A percentile compares a stretch with the other conserved stretches of the same genome.
phyloP scores from a whole-genome alignment of 2,113 vertebrate species.

The Aptenodytes forsteri region DNA sequence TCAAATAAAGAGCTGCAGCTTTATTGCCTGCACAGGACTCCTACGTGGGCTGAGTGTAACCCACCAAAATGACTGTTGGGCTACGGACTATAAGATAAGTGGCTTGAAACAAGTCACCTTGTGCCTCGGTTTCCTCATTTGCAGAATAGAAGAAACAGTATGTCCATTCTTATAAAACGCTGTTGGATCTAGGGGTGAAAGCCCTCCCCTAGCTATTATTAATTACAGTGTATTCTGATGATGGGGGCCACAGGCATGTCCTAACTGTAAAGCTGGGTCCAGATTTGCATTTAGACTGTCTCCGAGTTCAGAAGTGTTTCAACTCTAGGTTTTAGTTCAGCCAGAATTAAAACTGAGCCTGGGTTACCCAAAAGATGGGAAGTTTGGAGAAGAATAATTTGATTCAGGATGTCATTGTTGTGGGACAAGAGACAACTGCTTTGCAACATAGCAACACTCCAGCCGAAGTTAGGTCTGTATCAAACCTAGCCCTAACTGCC shows the following conservation, averaged over 20 bases:
- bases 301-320: background rate
- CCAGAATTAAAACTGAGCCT: background rate
- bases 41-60: background rate
- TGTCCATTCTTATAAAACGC: background rate
- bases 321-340: background rate
- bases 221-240: background rate
- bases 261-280: background rate
- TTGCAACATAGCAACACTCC: background rate
- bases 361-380: background rate
- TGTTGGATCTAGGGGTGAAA: background rate
- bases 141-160: background rate
- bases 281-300: background rate
- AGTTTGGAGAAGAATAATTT: background rate
- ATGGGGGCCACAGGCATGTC: background rate
- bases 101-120: background rate
- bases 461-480: background rate
- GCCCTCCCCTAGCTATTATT: fast-evolving
- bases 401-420: background rate
- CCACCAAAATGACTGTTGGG: background rate
- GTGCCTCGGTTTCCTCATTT: background rate
- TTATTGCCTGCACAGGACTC: background rate
- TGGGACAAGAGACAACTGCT: background rate
- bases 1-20: background rate
- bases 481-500: background rate
- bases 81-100: fast-evolving